A percentile compares a stretch with the other conserved stretches of the same genome.
These are phyloP conservation scores for Coluber constrictor DNA, from an alignment of 2,797 vertebrate genomes.

Conservation along the genomic window DNA sequence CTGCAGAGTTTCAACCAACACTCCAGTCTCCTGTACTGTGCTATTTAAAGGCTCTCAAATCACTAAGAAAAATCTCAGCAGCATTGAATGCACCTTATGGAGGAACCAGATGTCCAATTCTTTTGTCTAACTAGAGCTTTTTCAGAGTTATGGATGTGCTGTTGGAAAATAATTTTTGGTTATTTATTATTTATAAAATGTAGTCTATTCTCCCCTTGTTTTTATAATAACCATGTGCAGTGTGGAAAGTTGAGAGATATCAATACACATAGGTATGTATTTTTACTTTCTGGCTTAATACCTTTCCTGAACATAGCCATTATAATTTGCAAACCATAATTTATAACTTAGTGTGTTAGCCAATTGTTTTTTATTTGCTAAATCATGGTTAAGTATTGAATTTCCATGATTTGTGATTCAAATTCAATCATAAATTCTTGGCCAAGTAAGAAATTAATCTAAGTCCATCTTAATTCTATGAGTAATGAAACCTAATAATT, in stretches of 20 bases:
- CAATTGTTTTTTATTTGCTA: background rate
- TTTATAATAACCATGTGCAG: background rate
- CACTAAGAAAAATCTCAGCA: background rate
- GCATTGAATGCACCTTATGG: background rate
- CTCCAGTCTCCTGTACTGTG: conserved; percentile 2
- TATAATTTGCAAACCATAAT: background rate
- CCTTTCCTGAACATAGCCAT: background rate
- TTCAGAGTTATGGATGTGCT: background rate
- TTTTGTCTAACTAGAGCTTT: background rate
- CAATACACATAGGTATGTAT: background rate
- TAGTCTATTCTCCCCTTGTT: background rate
- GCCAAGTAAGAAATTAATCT: background rate
- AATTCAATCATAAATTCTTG: background rate
- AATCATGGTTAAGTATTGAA: background rate
- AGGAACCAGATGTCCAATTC: background rate
- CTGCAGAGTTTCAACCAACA: conserved; percentile 52
- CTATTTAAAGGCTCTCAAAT: conserved; percentile 51
- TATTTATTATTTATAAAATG: background rate
- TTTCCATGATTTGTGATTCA: background rate
- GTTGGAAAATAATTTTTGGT: background rate
- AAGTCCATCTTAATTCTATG: background rate
- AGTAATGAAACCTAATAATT: background rate
- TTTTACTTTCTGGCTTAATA: background rate
- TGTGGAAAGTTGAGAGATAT: background rate
- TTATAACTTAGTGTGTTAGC: background rate